Base-by-base conservation (phyloP, 2,888 invertebrate genomes). In the Morpho helenor region DNA sequence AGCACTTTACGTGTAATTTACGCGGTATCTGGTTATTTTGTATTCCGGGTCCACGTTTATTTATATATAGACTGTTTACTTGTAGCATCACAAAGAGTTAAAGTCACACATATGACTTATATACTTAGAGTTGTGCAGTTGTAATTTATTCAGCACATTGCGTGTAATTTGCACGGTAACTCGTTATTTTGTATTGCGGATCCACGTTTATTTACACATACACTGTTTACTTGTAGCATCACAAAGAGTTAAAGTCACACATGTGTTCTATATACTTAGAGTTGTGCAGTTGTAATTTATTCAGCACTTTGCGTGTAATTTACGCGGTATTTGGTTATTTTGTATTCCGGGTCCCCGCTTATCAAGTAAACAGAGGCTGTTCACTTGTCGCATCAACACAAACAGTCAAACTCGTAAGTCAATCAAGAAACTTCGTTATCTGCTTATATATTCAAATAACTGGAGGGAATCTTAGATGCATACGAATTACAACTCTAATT, bases 301-400 rank as follows among this genome's bases (percentile, higher is more conserved):
- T 31, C 31, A 31, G 31, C 31, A 31, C 31, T 31, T 31, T 31
- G 31, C 31, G 31, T 31, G 31, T 31, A 31, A 5, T 5, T 31
- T 31, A 31, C 31, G 31, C 31, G 31, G 31, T 31, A 31, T 31
- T 5, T 31, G 31, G 5, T 31, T 31, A 31, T 31, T 31, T 31
- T 31, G 31, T 31, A 31, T 31, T 43, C 43, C 43, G n/a, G n/a
- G n/a, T n/a, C n/a, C 43, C 43, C 43, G 3, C 7, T 43, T n/a
- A 43, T 43, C 43, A 44, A 23, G 53, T 53, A 57, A 60, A 51
- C 57, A 47, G 23, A 22, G 8, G 42, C 53, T 52, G 60, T 47
- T 60, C 60, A 61, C 58, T 62, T 59, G 57, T 62, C 59, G 59
- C 51, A 53, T 51, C 39, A 59, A 55, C 53, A 52, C 59, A 59